Base-by-base conservation (phyloP, 2,888 invertebrate genomes). In the Microplitis deprimator region DNA sequence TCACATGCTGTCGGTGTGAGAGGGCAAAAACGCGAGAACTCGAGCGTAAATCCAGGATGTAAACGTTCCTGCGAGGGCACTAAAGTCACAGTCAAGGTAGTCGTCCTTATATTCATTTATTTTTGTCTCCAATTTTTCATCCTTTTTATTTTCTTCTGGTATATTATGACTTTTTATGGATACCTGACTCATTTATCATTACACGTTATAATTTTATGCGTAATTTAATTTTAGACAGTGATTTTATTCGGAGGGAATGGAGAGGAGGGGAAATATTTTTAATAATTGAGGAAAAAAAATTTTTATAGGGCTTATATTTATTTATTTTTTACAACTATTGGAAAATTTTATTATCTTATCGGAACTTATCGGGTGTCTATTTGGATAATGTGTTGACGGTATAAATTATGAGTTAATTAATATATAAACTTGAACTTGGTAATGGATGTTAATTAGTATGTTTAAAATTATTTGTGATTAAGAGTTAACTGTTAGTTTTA, bases 31-130 rank as follows among this genome's bases (percentile, higher is more conserved):
- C 81, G 81, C 79, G 79, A 80, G 78, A 82, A 81, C 78, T 82
- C 81, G 83, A 82, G 81, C 82, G 82, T 82, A 81, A 83, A 82
- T 82, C 81, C 81, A 82, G 81, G 81, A 83, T 82, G 80, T 82
- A 79, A 77, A 80, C 77, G 80, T 59, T 76, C 13, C 50, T 50
- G 79, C 62, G 79, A 62, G 80, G 80, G 69, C 70, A 78, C 60
- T 64, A 72, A 71, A 77, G 75, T 77, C 78, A 77, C 68, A 73
- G 67, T 75, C 77, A 75, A 81, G 77, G 81, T 79, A 74, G 77
- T 79, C 77, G 79, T 81, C 77, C 80, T 79, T 79, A 71, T 77
- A 78, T 77, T 75, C 17, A 41, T 59, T 78, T 73, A 71, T 79
- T 77, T 77, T 78, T 77, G 59, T 69, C 70, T 77, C 38, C 68